Conservation (phyloP, 2,888 invertebrate genomes). For the Atherix ibis region DNA sequence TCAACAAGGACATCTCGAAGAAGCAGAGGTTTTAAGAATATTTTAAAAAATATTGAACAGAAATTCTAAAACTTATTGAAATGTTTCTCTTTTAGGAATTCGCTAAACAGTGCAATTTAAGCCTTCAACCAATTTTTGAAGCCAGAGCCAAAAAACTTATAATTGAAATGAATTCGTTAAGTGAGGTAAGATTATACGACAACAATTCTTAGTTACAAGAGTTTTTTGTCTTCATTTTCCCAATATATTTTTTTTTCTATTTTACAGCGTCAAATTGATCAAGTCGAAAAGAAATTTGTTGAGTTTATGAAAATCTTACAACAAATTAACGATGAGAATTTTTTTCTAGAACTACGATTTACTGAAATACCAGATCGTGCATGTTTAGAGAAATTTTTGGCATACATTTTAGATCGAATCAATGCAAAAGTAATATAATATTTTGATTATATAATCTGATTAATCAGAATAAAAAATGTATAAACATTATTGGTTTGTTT, state of each 20-base stretch:
- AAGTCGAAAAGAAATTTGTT: constrained; percentile 18
- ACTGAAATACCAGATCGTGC: constrained; percentile 23
- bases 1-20: constrained; percentile 27
- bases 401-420: neutral
- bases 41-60: too few species aligned
- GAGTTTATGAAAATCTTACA: constrained; percentile 18
- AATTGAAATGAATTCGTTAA: constrained; percentile 18
- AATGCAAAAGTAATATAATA: neutral
- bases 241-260: constrained; percentile 1
- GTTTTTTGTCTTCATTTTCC: too few species aligned
- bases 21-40: constrained; percentile 30
- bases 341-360: constrained; percentile 23
- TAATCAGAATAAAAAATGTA: too few species aligned
- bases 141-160: constrained; percentile 26
- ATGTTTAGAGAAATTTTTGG: constrained; percentile 20
- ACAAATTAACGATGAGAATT: constrained; percentile 23
- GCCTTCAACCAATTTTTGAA: constrained; percentile 28
- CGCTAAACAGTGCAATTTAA: constrained; percentile 26
- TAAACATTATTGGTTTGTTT: too few species aligned
- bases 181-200: constrained; percentile 14
- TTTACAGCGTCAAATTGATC: constrained; percentile 13
- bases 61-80: too few species aligned
- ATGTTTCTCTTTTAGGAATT: constrained; percentile 20
- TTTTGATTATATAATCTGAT: too few species aligned
- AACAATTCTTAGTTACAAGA: neutral